Percentiles rank a stretch among this genome's conserved stretches.
These are phyloP conservation scores for Drosophila austrosaltans DNA, from an alignment of 2,888 invertebrate species.

Conservation along the genomic window DNA sequence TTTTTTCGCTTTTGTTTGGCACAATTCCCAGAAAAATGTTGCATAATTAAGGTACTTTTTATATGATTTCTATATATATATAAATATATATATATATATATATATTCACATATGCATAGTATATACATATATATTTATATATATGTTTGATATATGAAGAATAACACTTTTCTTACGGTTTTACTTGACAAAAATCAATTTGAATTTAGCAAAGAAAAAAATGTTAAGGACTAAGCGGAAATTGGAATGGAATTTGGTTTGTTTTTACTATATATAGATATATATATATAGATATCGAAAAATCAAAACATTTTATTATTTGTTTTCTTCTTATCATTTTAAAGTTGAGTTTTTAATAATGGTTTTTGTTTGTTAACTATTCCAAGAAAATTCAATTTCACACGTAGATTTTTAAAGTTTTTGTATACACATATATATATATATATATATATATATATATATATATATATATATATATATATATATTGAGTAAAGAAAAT, in stretches of 20 bases:
- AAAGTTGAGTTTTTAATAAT: constrained; percentile 12
- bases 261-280: too few species aligned
- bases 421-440: not conserved
- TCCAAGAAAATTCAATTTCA: constrained; percentile 2
- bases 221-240: not conserved
- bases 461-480: not conserved
- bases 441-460: not conserved
- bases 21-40: constrained; percentile 27
- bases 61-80: constrained; percentile 18
- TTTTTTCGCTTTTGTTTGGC: not conserved
- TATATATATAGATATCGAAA: not conserved
- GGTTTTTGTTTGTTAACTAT: not conserved
- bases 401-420: not conserved
- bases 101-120: constrained; percentile 23
- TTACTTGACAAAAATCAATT: not conserved
- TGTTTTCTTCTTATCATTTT: not conserved
- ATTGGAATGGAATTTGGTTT: not conserved
- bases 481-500: constrained; percentile 7
- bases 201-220: not conserved
- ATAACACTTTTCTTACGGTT: not conserved
- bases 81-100: constrained; percentile 13
- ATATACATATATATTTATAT: constrained; percentile 10
- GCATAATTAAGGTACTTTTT: constrained; percentile 20
- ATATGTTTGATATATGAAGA: not conserved
- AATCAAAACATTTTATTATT: not conserved